Evolutionary conservation across 2,113 vertebrate genomes (phyloP).

Genomic region (Paedocypris sp.): DNA sequence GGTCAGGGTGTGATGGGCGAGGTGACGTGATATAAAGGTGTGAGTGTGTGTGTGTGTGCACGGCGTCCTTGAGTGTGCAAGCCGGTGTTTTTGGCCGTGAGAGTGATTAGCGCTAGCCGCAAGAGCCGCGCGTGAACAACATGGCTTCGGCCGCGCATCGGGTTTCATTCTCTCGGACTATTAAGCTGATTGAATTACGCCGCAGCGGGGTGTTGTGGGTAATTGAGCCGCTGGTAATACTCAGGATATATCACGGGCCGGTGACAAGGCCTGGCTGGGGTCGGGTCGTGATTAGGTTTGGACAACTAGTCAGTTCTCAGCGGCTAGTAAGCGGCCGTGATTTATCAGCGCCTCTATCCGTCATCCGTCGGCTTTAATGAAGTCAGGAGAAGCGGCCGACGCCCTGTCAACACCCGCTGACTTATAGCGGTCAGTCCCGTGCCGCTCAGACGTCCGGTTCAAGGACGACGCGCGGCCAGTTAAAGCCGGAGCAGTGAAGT

Average conservation of each 20-base stretch:
- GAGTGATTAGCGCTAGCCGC: too few relatives aligned
- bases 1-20: too few relatives aligned
- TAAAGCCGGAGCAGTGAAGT: constrained; percentile 24
- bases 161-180: constrained; percentile 41
- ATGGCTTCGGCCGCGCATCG: constrained; percentile 36
- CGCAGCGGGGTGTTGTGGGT: too few relatives aligned
- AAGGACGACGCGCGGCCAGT: constrained; percentile 43
- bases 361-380: constrained; percentile 54
- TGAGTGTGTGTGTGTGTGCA: too few relatives aligned
- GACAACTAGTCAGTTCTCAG: not conserved
- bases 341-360: constrained; percentile 14
- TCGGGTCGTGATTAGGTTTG: not conserved
- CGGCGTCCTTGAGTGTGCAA: too few relatives aligned
- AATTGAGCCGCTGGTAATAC: constrained; percentile 3
- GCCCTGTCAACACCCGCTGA: constrained; percentile 32
- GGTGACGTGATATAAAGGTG: too few relatives aligned
- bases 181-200: constrained; percentile 47
- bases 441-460: constrained; percentile 37
- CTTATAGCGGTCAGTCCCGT: constrained; percentile 47
- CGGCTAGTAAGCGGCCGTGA: constrained; percentile 35
- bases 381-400: constrained; percentile 24
- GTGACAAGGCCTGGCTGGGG: not conserved
- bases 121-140: constrained; percentile 30
- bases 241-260: not conserved
- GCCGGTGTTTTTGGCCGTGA: constrained; percentile 31